Evolutionary conservation across 2,113 vertebrate species (phyloP).

Genomic region (Ibidorhyncha struthersii): DNA sequence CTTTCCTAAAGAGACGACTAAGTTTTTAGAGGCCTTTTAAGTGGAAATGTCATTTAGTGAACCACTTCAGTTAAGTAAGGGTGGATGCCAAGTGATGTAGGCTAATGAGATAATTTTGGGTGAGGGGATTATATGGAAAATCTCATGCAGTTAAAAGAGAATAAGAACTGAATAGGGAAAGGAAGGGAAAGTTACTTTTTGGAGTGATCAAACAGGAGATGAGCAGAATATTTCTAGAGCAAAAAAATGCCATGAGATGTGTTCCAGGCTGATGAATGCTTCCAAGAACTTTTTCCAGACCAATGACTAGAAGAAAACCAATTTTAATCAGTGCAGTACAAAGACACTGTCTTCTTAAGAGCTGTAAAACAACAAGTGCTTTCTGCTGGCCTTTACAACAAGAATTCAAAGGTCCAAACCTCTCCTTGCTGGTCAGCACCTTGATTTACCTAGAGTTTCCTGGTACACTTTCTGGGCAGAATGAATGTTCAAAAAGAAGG

Average conservation of each 20-base stretch:
- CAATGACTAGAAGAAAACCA: background rate
- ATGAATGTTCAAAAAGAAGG: background rate
- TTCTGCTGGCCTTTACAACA: background rate
- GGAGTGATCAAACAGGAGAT: background rate
- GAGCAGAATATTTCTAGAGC: background rate
- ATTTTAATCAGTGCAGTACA: background rate
- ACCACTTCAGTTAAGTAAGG: background rate
- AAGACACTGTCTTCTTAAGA: background rate
- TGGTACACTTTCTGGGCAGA: background rate
- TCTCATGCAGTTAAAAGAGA: background rate
- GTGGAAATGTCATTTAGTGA: slow-evolving; percentile 7
- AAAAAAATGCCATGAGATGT: background rate
- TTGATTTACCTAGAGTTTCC: background rate
- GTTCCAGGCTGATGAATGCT: background rate
- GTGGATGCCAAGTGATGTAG: background rate
- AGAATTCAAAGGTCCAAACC: background rate
- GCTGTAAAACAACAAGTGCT: background rate
- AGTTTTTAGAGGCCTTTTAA: background rate
- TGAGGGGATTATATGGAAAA: background rate
- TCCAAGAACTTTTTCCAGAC: background rate
- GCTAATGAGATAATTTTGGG: slow-evolving; percentile 6
- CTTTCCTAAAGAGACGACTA: background rate
- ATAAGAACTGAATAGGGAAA: background rate
- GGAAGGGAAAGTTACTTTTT: background rate
- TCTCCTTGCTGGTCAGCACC: background rate